Percentiles rank a stretch among this genome's conserved stretches.
phyloP scores from a whole-genome alignment of 2,113 vertebrate species.

The Spilogale gracilis region DNA sequence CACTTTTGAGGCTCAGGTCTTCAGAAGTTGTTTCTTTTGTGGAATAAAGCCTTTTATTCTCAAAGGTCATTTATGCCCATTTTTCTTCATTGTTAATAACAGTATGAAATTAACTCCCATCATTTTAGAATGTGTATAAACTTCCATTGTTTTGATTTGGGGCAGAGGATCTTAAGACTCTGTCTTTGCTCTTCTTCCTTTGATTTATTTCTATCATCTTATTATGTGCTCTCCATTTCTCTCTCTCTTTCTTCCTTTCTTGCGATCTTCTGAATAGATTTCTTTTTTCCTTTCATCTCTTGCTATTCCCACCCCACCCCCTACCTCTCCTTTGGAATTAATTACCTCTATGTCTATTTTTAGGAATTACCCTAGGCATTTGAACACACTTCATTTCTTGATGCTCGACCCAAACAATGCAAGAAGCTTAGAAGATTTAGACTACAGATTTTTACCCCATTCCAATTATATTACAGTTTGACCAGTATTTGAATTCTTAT shows the following conservation, averaged over 20 bases:
- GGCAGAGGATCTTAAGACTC: background rate
- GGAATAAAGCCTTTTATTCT: background rate
- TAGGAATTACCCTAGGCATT: background rate
- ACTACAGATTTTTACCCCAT: background rate
- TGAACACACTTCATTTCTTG: background rate
- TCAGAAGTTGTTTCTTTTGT: constrained; percentile 32
- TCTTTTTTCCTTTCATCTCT: background rate
- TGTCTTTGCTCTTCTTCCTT: background rate
- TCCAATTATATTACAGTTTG: background rate
- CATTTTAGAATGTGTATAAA: background rate
- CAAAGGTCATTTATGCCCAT: background rate
- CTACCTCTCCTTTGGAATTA: constrained; percentile 29
- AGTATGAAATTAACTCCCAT: background rate
- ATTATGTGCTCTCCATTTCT: background rate
- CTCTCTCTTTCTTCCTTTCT: background rate
- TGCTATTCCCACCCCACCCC: background rate
- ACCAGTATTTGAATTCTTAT: background rate
- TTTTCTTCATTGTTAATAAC: background rate
- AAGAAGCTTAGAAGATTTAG: background rate
- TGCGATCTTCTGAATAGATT: background rate
- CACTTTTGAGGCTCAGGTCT: background rate
- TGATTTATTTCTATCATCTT: background rate
- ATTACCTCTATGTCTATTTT: background rate
- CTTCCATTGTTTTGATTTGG: background rate
- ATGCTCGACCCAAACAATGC: background rate